A percentile compares a stretch with the other conserved stretches of the same genome.
phyloP scores from a whole-genome alignment of 2,797 vertebrate species.

The Semotilus atromaculatus region DNA sequence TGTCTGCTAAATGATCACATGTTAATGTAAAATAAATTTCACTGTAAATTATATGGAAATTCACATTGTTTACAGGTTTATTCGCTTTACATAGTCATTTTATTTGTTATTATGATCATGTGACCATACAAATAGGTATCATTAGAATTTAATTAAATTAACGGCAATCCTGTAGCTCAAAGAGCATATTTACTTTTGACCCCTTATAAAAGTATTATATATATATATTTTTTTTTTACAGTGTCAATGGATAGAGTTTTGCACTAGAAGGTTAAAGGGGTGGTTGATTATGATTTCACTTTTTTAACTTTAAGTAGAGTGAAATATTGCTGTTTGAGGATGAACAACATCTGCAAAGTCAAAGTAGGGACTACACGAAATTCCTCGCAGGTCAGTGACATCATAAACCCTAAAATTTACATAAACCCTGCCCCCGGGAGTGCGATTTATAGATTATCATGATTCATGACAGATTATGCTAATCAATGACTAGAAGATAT shows the following conservation, averaged over 20 bases:
- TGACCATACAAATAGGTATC: background rate
- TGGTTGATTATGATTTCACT: too few relatives aligned
- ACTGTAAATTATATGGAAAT: background rate
- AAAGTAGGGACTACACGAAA: too few relatives aligned
- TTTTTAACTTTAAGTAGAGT: too few relatives aligned
- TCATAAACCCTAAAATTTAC: too few relatives aligned
- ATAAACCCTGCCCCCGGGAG: too few relatives aligned
- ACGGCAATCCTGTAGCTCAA: background rate
- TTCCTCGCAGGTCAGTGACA: too few relatives aligned
- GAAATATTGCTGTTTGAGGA: too few relatives aligned
- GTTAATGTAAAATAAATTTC: background rate
- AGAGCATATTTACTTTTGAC: background rate
- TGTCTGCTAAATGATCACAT: background rate
- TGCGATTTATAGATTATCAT: too few relatives aligned
- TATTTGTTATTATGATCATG: background rate
- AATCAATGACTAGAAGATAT: too few relatives aligned
- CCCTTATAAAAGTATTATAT: background rate
- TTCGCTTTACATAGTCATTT: background rate
- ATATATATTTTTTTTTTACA: background rate
- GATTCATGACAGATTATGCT: too few relatives aligned
- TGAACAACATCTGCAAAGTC: too few relatives aligned
- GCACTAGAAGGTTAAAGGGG: background rate
- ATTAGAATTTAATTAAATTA: background rate
- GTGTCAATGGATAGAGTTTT: background rate
- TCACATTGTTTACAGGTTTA: background rate